A percentile compares a stretch with the other conserved stretches of the same genome.
These are phyloP conservation scores for Dryas iulia DNA, from an alignment of 1,140 invertebrate species.

Conservation along the genomic window DNA sequence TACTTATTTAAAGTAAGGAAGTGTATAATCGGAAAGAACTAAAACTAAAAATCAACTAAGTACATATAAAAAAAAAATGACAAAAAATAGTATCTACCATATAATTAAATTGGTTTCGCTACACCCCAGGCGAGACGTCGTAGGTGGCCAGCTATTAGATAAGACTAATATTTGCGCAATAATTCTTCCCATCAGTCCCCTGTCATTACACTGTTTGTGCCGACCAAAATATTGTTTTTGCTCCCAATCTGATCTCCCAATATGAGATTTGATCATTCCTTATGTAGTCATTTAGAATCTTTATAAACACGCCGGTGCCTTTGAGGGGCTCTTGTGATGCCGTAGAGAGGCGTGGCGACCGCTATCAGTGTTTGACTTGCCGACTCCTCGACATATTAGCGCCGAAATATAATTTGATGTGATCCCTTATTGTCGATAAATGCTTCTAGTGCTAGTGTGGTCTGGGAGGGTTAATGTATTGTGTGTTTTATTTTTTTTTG, in stretches of 20 bases:
- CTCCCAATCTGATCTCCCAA: too few relatives aligned
- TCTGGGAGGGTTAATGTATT: not conserved
- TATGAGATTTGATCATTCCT: not conserved
- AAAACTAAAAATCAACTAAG: too few relatives aligned
- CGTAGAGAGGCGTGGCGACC: not conserved
- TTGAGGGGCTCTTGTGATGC: not conserved
- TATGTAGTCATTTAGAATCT: not conserved
- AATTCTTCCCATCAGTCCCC: not conserved
- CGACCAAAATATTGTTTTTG: conserved; percentile 4
- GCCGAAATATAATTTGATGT: not conserved
- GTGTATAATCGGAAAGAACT: too few relatives aligned
- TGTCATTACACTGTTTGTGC: not conserved
- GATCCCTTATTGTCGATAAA: not conserved
- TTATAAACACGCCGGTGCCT: not conserved
- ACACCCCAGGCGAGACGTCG: not conserved
- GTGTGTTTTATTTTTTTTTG: not conserved
- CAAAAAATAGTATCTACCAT: too few relatives aligned
- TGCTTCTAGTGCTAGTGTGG: not conserved
- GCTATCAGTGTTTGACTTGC: not conserved
- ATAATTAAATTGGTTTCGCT: too few relatives aligned
- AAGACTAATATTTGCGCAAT: not conserved
- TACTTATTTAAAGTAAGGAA: not conserved
- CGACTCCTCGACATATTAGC: not conserved
- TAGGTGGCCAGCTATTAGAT: not conserved
- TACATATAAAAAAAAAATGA: too few relatives aligned